Base-by-base conservation (phyloP, 2,113 vertebrate species). In the Entelurus aequoreus region DNA sequence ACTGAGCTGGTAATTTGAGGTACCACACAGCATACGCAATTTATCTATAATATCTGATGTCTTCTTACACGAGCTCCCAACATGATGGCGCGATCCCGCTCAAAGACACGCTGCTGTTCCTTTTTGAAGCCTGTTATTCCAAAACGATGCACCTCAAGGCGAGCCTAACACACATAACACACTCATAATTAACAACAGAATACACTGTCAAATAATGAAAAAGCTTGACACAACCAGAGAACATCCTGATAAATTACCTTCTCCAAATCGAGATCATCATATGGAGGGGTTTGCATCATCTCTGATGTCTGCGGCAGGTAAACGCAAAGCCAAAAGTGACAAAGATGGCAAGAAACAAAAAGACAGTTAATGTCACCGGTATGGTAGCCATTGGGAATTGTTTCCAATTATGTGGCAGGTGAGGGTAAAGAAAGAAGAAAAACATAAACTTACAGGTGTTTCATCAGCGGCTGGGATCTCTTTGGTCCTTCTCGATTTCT, bases 41-140 rank as follows among this genome's bases (percentile, higher is more conserved):
- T 0, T 14, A n/a, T 19, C 1, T 12, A 4, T 14, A 48, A 4
- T 14, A 48, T 14, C 4, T 7, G 11, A 51, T 12, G 49, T 49
- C 4, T 44, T 12, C 87, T 61, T 72, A 98, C 96, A 87, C 87
- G 89, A 54, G 96, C 97, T 46, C 97, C 96, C 75, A 99, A 90
- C 95, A 97, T 96, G 67, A 99, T 65, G 1, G 96, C 96, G 28
- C 96, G 85, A 58, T 97, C 94, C 83, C 81, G 91, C 35, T 99
- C 96, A 81, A 94, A 93, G 1, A 88, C 6, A 0, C 96, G 89
- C 74, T 96, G 94, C 38, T 94, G 91, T 65, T 93, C 91, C 84
- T 98, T 99, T 77, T 90, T 92, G 16, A 94, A 98, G 8, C 95
- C 95, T 0, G 92, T 94, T 84, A 99, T 96, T 47, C 96, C 96